Evolutionary conservation across 2,888 invertebrate species (phyloP), one percentile per base, ranked within the genome.

Genomic region (Reticulitermes lucifugus): DNA sequence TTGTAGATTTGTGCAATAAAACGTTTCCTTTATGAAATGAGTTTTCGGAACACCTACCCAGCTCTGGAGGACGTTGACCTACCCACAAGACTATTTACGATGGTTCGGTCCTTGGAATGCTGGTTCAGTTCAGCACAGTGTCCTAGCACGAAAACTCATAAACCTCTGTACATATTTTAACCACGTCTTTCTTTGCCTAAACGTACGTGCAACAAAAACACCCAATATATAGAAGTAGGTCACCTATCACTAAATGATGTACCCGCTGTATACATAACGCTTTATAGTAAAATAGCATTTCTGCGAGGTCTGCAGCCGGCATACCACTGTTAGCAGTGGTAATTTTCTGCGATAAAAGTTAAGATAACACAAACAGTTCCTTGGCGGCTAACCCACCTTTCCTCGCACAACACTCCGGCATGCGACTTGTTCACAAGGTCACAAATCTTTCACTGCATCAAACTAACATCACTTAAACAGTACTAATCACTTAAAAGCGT

Each of bases 381-480:
- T 43, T n/a, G 21, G 10, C 4, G 77, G 77, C 43, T 77, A 43
- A 77, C 77, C 77, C 77, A 77, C 77, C 77, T 77, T 77, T 77
- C 77, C 77, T 46, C 5, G 46, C n/a, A 46, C 46, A 77, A 77
- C 51, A 22, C 43, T n/a, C 25, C 43, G n/a, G 77, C 77, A 77
- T 77, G 77, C 77, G 25, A 43, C 7, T 51, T 46, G 43, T 46
- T 5, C 29, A 25, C 77, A 77, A 77, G 77, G 51, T 77, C 77
- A 77, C 43, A 22, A 77, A 4, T 51, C 77, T 25, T 25, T n/a
- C 77, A 51, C 51, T 46, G 3, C n/a, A 77, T 46, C 51, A 77
- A 21, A 77, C 22, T 14, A 6, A 73, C 73, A 73, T 29, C 41
- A 29, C 25, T 73, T 35, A 35, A 21, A 73, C 29, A 41, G 14